Conservation (phyloP, 2,797 vertebrate genomes). For the Lophura swinhoii region DNA sequence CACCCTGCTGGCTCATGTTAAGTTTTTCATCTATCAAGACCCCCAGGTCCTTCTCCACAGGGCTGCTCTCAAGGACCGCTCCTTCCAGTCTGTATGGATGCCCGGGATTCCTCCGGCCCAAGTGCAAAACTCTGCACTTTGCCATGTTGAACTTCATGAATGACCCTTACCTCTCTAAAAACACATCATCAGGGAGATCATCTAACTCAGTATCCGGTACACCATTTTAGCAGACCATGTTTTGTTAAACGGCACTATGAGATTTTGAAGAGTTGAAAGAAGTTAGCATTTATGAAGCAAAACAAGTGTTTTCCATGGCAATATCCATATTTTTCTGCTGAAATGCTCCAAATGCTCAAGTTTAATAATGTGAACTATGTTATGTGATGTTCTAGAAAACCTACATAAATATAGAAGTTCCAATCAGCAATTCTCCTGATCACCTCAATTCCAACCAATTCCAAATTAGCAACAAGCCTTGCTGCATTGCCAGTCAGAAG, state of each 20-base stretch:
- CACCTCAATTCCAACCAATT: background rate
- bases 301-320: background rate
- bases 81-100: no score
- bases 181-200: background rate
- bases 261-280: background rate
- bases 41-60: no score
- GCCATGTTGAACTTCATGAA: no score
- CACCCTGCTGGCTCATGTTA: no score
- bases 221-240: background rate
- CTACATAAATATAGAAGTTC: background rate
- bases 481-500: background rate
- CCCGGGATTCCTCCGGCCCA: no score
- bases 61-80: no score
- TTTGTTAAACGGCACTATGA: background rate
- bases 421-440: background rate
- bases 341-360: background rate
- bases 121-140: no score
- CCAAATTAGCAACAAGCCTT: no score
- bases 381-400: background rate
- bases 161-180: slow-evolving; percentile 17
- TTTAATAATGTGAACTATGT: background rate
- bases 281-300: background rate
- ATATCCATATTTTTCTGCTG: background rate
- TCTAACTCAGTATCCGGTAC: background rate
- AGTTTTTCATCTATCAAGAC: no score